Conservation (phyloP, 2,797 vertebrate species). For the Chiroxiphia lanceolata region DNA sequence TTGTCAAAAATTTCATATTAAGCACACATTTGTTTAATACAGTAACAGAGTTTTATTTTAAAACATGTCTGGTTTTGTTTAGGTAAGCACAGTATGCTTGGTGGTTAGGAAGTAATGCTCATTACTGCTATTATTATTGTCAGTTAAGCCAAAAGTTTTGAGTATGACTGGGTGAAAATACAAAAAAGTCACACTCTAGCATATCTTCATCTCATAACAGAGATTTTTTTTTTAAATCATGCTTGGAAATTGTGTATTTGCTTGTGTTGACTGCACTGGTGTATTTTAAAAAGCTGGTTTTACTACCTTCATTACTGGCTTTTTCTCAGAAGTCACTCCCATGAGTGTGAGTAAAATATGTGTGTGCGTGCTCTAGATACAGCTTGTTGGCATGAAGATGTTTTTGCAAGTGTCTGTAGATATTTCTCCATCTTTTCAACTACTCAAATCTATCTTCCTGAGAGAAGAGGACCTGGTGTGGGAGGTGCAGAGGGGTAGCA, state of each 20-base stretch:
- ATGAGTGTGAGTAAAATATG: neutral
- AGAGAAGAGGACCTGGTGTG: neutral
- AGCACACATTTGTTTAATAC: neutral
- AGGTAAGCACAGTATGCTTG: neutral
- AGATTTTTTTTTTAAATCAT: neutral
- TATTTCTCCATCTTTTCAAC: neutral
- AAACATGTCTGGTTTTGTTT: conserved; percentile 20
- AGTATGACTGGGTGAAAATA: neutral
- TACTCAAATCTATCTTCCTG: neutral
- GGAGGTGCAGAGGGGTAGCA: rapidly evolving
- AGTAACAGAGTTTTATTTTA: neutral
- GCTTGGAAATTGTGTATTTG: neutral
- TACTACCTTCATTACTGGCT: neutral
- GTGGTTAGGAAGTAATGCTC: neutral
- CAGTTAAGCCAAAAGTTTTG: neutral
- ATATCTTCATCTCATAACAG: neutral
- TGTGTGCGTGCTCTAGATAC: neutral
- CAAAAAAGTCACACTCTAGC: neutral
- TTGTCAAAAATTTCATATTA: neutral
- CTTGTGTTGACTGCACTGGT: neutral
- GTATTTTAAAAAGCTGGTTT: neutral
- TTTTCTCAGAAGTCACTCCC: neutral
- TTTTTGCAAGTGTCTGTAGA: neutral
- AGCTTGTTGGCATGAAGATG: neutral
- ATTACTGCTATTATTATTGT: neutral